phyloP scores from a whole-genome alignment of 2,888 invertebrate species.

The Pycnomerus fuliginosus region DNA sequence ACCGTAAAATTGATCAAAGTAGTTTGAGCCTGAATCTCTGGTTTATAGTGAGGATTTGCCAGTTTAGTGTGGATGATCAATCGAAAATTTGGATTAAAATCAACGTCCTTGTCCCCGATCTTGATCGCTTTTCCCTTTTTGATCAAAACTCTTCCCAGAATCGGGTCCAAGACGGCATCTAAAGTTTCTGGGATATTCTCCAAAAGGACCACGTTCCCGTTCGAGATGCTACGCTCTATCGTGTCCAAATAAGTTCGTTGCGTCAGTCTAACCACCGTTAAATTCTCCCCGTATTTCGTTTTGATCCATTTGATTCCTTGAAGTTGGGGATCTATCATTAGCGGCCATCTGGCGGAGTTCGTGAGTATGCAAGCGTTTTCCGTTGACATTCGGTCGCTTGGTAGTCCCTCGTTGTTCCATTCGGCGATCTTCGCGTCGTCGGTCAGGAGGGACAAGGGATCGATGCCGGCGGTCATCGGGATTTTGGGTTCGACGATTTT shows the following conservation, averaged over 20 bases:
- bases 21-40: slow-evolving; percentile 95
- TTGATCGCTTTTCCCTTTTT: slow-evolving; percentile 80
- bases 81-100: slow-evolving; percentile 79
- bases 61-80: slow-evolving; percentile 89
- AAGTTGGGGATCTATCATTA: slow-evolving; percentile 91
- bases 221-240: slow-evolving; percentile 65
- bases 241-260: slow-evolving; percentile 81
- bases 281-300: slow-evolving; percentile 71
- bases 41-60: slow-evolving; percentile 94
- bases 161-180: slow-evolving; percentile 87
- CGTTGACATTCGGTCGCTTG: slow-evolving; percentile 89
- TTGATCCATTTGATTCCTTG: slow-evolving; percentile 95
- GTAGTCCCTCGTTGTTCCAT: slow-evolving; percentile 94
- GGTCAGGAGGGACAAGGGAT: slow-evolving; percentile 82
- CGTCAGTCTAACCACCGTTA: slow-evolving; percentile 77
- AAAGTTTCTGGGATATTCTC: slow-evolving; percentile 89
- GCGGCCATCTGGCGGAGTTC: slow-evolving; percentile 88
- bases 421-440: slow-evolving; percentile 90
- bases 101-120: slow-evolving; percentile 91
- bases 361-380: slow-evolving; percentile 92
- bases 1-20: slow-evolving; percentile 96
- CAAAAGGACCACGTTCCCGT: slow-evolving; percentile 75
- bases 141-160: slow-evolving; percentile 83
- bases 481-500: slow-evolving; percentile 68
- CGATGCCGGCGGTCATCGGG: slow-evolving; percentile 75